Evolutionary conservation across 1,140 invertebrate species (phyloP).

Genomic region (Capitella teleta): DNA sequence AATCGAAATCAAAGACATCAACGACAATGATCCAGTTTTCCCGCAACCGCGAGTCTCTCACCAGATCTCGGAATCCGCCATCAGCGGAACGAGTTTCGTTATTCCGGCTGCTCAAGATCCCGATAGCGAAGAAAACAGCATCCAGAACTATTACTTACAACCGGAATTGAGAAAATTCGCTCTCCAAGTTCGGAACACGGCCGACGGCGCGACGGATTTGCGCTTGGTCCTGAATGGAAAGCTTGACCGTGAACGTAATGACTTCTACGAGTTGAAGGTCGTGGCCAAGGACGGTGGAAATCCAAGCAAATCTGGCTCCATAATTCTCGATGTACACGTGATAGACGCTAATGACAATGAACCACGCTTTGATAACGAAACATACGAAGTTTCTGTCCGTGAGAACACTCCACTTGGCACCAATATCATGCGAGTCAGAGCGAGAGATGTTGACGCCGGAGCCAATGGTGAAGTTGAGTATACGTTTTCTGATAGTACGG

Average conservation of each 20-base stretch:
- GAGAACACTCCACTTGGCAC: conserved; percentile 8
- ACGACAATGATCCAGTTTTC: conserved; percentile 11
- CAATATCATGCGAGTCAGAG: conserved; percentile 57
- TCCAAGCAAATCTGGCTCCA: conserved; percentile 1
- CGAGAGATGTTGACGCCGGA: conserved; percentile 58
- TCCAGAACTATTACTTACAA: conserved; percentile 2
- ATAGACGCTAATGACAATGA: conserved; percentile 12
- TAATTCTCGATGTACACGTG: conserved; percentile 2
- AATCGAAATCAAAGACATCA: conserved; percentile 9
- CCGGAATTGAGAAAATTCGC: neutral
- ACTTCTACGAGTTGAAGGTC: conserved; percentile 7
- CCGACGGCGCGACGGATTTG: conserved; percentile 1
- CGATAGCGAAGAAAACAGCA: neutral
- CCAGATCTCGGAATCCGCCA: conserved; percentile 4
- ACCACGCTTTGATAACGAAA: conserved; percentile 4
- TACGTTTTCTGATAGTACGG: neutral
- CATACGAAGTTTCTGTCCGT: conserved; percentile 7
- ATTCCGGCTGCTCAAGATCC: conserved; percentile 5
- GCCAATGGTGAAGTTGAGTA: conserved; percentile 54
- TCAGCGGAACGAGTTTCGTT: neutral
- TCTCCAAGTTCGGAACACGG: neutral
- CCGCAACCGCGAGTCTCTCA: neutral
- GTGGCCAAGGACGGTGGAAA: conserved; percentile 1
- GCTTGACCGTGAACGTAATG: conserved; percentile 8
- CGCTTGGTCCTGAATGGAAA: conserved; percentile 8